Evolutionary conservation across 2,888 invertebrate species (phyloP).

Genomic region (Netelia virgata): DNA sequence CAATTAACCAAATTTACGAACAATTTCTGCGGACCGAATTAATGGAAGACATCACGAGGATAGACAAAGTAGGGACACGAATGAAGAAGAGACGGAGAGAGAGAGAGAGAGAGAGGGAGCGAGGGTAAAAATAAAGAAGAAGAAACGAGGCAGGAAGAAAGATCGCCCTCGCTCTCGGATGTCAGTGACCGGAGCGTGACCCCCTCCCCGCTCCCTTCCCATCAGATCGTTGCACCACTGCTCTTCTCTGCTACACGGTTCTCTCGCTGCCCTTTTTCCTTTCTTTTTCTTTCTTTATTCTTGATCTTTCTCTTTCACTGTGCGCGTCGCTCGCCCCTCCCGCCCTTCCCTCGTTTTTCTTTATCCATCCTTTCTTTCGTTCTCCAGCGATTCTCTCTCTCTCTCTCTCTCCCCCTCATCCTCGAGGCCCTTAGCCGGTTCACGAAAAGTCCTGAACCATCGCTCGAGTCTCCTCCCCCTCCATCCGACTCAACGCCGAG

Average conservation of each 20-base stretch:
- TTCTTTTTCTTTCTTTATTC: constrained; percentile 70
- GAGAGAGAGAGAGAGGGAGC: constrained; percentile 33
- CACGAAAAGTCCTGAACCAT: constrained; percentile 60
- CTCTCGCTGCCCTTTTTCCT: constrained; percentile 51
- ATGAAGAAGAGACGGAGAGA: constrained; percentile 41
- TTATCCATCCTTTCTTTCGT: constrained; percentile 45
- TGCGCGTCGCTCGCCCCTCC: constrained; percentile 33
- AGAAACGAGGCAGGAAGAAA: constrained; percentile 71
- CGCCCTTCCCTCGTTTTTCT: constrained; percentile 42
- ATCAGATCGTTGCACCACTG: constrained; percentile 81
- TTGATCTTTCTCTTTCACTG: constrained; percentile 69
- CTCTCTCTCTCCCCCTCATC: constrained; percentile 36
- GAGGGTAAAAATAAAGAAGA: constrained; percentile 31
- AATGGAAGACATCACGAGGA: constrained; percentile 34
- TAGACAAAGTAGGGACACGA: constrained; percentile 20
- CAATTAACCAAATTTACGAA: constrained; percentile 15
- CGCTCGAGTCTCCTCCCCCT: constrained; percentile 7
- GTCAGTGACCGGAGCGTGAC: constrained; percentile 84
- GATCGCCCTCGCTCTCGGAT: constrained; percentile 77
- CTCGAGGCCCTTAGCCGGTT: constrained; percentile 51
- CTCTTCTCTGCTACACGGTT: constrained; percentile 50
- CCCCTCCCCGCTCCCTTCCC: constrained; percentile 66
- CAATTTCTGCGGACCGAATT: constrained; percentile 30
- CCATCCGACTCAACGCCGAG: constrained; percentile 52
- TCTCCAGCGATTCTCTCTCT: constrained; percentile 21